Conservation (phyloP, 2,888 invertebrate species). For the Frankliniella intonsa region DNA sequence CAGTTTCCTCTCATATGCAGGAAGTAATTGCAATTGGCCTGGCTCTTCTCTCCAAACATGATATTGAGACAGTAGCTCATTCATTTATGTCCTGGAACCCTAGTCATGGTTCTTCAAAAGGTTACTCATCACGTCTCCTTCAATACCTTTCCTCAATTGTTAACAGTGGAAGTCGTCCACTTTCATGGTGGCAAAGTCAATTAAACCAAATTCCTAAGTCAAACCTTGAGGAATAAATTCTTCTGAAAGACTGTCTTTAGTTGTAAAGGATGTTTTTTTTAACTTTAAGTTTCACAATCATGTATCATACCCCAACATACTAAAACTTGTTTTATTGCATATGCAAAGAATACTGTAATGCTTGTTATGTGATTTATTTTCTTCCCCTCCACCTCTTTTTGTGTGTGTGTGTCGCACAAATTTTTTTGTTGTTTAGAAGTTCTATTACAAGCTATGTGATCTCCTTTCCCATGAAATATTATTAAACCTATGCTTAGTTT, state of each 20-base stretch:
- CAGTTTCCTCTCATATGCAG: background rate
- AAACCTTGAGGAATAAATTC: background rate
- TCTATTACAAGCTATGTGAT: background rate
- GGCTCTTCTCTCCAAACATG: background rate
- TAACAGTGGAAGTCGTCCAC: background rate
- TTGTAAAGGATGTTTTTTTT: background rate
- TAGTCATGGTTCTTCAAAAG: background rate
- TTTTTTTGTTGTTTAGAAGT: background rate
- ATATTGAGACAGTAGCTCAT: background rate
- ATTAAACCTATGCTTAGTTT: background rate
- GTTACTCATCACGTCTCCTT: background rate
- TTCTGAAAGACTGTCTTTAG: too few species aligned
- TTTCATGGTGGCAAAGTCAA: background rate
- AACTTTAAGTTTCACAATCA: background rate
- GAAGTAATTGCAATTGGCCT: background rate
- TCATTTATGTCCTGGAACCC: background rate
- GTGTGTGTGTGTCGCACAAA: background rate
- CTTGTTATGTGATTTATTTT: background rate
- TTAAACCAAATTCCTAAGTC: background rate
- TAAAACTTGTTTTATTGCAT: background rate
- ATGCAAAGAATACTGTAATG: background rate
- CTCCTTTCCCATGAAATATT: background rate
- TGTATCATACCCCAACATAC: background rate
- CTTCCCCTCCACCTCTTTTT: background rate
- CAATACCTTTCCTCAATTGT: background rate